These are phyloP conservation scores for Chelidonichthys spinosus DNA, from an alignment of 2,797 vertebrate genomes.

Conservation along the genomic window DNA sequence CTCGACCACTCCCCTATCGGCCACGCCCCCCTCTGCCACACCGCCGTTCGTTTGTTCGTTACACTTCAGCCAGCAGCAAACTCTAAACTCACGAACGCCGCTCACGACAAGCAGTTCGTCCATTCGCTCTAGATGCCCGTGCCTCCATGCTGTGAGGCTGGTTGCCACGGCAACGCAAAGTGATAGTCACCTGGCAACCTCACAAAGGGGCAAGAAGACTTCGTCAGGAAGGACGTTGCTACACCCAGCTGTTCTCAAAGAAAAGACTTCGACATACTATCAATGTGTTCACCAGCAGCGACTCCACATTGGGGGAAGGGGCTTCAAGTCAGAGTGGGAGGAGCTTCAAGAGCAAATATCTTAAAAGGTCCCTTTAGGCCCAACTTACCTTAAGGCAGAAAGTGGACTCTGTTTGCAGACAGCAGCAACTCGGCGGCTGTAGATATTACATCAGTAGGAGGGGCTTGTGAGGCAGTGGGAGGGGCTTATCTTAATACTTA, in stretches of 20 bases:
- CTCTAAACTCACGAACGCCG: slow-evolving; percentile 50
- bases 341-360: neutral
- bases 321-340: neutral
- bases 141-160: too few relatives aligned
- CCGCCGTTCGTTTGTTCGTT: neutral
- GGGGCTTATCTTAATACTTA: neutral
- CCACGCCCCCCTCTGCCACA: neutral
- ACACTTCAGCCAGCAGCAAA: slow-evolving; percentile 40
- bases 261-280: neutral
- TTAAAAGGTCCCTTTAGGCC: neutral
- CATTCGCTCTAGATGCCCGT: too few relatives aligned
- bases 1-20: neutral
- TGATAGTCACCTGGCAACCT: too few relatives aligned
- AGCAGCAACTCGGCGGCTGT: neutral
- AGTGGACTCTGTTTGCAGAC: neutral
- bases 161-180: neutral
- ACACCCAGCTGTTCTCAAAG: neutral
- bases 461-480: neutral
- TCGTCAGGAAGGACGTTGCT: neutral
- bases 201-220: neutral
- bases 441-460: neutral
- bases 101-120: too few relatives aligned
- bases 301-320: neutral
- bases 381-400: neutral
- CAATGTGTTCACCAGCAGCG: neutral